phyloP scores from a whole-genome alignment of 2,113 vertebrate genomes.

The Oryzias curvinotus region DNA sequence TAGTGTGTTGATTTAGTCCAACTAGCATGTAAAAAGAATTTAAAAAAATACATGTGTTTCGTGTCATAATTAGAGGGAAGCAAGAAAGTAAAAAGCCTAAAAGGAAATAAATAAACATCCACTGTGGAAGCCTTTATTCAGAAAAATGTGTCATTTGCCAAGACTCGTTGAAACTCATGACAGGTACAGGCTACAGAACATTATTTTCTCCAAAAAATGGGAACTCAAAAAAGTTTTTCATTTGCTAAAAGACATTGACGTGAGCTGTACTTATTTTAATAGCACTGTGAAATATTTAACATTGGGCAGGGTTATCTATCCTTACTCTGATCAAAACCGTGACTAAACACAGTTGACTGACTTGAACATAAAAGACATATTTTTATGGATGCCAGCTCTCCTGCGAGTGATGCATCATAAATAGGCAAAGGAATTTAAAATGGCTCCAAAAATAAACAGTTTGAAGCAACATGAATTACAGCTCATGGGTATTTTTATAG shows the following conservation, averaged over 20 bases:
- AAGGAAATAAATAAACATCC: too few species aligned
- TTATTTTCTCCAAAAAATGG: constrained; percentile 6
- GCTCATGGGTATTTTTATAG: not conserved
- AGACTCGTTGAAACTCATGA: not conserved
- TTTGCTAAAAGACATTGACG: not conserved
- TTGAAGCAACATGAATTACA: not conserved
- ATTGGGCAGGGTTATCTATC: not conserved
- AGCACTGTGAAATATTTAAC: not conserved
- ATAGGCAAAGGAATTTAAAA: not conserved
- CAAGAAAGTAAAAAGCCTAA: too few species aligned
- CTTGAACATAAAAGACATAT: constrained; percentile 5
- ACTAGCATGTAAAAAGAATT: too few species aligned
- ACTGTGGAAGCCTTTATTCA: not conserved
- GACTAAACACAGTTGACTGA: constrained; percentile 36
- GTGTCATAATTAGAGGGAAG: too few species aligned
- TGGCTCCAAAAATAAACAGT: not conserved
- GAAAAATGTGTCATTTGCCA: not conserved
- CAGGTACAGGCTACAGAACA: not conserved
- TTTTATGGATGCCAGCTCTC: not conserved
- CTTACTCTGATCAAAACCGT: constrained; percentile 34
- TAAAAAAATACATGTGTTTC: too few species aligned
- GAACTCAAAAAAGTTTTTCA: constrained; percentile 19
- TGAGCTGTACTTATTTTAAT: constrained; percentile 15
- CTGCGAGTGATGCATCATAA: constrained; percentile 6
- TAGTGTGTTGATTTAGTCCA: too few species aligned